phyloP scores from a whole-genome alignment of 2,113 vertebrate genomes.

The Crotalus horridus region DNA sequence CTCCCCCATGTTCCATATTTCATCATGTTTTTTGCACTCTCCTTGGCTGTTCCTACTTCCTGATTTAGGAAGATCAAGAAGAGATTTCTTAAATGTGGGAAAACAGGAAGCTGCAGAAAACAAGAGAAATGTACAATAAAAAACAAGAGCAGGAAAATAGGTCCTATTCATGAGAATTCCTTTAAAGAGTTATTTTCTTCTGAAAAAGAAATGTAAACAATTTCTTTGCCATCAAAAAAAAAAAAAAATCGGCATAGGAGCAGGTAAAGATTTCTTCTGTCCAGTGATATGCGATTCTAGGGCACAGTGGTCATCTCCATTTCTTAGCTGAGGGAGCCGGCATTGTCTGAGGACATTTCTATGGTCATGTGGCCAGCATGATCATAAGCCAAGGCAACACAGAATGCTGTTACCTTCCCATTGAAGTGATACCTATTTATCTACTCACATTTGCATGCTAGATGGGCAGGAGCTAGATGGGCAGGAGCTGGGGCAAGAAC shows the following conservation, averaged over 20 bases:
- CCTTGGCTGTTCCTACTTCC: not conserved
- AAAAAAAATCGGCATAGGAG: not conserved
- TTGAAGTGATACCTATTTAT: too few relatives aligned
- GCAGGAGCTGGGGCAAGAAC: too few relatives aligned
- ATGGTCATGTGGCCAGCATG: too few relatives aligned
- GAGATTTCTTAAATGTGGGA: not conserved
- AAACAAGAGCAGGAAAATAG: not conserved
- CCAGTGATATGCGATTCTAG: too few relatives aligned
- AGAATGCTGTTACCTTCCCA: too few relatives aligned
- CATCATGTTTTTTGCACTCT: not conserved
- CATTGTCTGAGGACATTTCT: too few relatives aligned
- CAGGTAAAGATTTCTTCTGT: too few relatives aligned
- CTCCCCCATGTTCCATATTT: not conserved
- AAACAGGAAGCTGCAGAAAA: not conserved
- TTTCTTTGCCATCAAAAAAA: not conserved
- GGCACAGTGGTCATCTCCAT: too few relatives aligned
- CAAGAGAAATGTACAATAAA: not conserved
- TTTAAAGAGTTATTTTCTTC: not conserved
- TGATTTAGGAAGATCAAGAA: not conserved
- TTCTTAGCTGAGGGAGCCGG: too few relatives aligned
- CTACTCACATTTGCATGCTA: too few relatives aligned
- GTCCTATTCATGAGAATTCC: not conserved
- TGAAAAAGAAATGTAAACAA: not conserved
- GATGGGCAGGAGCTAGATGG: too few relatives aligned
- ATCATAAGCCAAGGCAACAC: too few relatives aligned